Evolutionary conservation across 2,888 invertebrate genomes (phyloP), one percentile per base, ranked within the genome.

Genomic region (Aquatica leii): DNA sequence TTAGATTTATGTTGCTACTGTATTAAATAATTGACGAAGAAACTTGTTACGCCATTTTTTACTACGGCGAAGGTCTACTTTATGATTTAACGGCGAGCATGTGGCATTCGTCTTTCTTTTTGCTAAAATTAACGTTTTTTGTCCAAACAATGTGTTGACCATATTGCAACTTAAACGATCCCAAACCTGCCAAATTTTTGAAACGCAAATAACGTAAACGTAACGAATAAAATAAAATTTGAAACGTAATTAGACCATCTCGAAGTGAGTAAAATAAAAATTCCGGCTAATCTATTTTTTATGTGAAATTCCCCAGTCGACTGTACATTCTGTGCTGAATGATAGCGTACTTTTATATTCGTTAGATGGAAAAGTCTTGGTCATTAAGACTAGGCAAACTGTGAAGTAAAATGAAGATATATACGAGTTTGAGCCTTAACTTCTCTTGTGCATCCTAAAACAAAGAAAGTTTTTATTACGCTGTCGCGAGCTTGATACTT

Each of bases 311-410:
- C 72, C 72, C 72, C 67, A 69, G 71, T 69, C 71, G 73, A 72
- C 70, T 69, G 72, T 74, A 74, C 73, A 70, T 73, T 72, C 72
- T 66, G 69, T 65, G 70, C 66, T 74, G 74, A 74, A 74, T 73
- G 72, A 75, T 75, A 68, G 71, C 73, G 74, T 71, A 74, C 71
- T 75, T 74, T 74, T 75, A 76, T 76, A 75, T 75, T 73, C 74
- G 73, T 74, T 76, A 75, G 74, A 71, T 73, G 62, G 67, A 68
- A 71, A 53, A 74, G 71, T 70, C 72, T 63, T 61, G 67, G 73
- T 75, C 76, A 75, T 76, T 76, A 74, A 69, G 74, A 69, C 69
- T 70, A 69, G 69, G 70, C 71, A 69, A 70, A 72, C 66, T 67
- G 66, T 60, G 67, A 54, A 60, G 40, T 60, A 43, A 69, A 73